These are phyloP conservation scores for Mechanitis mazaeus DNA, from an alignment of 2,888 invertebrate species.

Conservation along the genomic window DNA sequence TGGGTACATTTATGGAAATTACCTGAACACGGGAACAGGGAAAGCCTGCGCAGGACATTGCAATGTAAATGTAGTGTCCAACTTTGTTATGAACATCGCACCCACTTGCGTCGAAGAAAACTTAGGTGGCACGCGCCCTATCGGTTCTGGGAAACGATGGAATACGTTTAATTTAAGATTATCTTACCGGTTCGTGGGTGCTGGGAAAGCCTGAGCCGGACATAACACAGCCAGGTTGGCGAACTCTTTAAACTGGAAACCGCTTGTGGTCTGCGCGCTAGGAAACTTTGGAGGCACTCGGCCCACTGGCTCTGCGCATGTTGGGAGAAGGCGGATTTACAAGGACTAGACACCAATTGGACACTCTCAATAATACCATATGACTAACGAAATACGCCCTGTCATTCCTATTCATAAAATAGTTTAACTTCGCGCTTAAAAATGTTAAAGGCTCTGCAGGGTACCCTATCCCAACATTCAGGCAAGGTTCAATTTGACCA, in stretches of 20 bases:
- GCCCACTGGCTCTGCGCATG: slow-evolving; percentile 81
- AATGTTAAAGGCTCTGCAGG: slow-evolving; percentile 79
- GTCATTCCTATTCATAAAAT: slow-evolving; percentile 4
- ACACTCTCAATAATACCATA: slow-evolving; percentile 15
- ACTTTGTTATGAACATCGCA: slow-evolving; percentile 77
- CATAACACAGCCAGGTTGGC: slow-evolving; percentile 79
- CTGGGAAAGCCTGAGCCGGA: slow-evolving; percentile 83
- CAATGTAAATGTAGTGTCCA: slow-evolving; percentile 72
- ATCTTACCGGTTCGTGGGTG: slow-evolving; percentile 83
- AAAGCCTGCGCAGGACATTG: slow-evolving; percentile 84
- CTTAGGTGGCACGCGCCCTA: slow-evolving; percentile 66
- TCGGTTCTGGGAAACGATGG: slow-evolving; percentile 61
- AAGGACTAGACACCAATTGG: slow-evolving; percentile 42
- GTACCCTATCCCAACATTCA: slow-evolving; percentile 99
- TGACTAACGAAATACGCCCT: slow-evolving; percentile 10
- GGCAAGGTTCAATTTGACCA: slow-evolving; percentile 77
- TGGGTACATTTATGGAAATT: slow-evolving; percentile 37
- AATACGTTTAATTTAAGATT: slow-evolving; percentile 48
- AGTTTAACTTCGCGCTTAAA: slow-evolving; percentile 3
- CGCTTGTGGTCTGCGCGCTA: slow-evolving; percentile 77
- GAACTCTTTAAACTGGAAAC: slow-evolving; percentile 75
- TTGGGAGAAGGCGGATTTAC: slow-evolving; percentile 73
- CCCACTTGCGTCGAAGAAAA: slow-evolving; percentile 65
- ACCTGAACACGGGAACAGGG: slow-evolving; percentile 72
- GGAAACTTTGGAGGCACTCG: slow-evolving; percentile 80